A percentile compares a stretch with the other conserved stretches of the same genome.
Evolutionary conservation across 2,113 vertebrate species (phyloP).

Genomic region (Apus apus): DNA sequence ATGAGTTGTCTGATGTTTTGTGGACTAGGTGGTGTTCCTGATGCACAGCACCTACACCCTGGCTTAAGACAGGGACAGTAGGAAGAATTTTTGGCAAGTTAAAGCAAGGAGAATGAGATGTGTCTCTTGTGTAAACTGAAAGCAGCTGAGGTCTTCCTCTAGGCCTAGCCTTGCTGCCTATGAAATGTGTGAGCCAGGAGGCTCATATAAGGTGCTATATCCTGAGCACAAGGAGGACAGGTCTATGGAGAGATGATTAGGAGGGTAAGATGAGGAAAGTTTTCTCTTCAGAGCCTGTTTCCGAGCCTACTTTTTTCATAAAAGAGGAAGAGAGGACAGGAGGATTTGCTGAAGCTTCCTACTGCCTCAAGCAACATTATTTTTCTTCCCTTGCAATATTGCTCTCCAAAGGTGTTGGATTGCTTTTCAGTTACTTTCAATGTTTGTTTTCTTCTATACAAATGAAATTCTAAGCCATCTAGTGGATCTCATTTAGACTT

Average conservation of each 20-base stretch:
- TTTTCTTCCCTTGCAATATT: not conserved
- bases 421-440: not conserved
- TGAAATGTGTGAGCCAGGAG: not conserved
- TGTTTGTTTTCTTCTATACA: not conserved
- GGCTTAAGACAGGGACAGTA: not conserved
- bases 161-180: not conserved
- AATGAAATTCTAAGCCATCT: not conserved
- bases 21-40: not conserved
- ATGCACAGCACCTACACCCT: not conserved
- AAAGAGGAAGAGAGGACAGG: not conserved
- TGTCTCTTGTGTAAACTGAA: not conserved
- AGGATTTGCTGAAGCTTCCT: not conserved
- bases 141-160: not conserved
- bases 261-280: not conserved
- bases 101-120: not conserved
- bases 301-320: not conserved
- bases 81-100: not conserved
- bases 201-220: not conserved
- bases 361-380: not conserved
- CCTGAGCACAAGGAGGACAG: not conserved
- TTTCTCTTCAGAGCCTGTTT: not conserved
- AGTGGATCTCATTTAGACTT: not conserved
- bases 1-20: not conserved
- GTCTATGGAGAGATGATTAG: not conserved
- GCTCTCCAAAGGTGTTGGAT: not conserved